Percentiles rank a stretch among this genome's conserved stretches.
Conservation (phyloP, 2,113 vertebrate genomes). For the Sus scrofa region T2T-Sscrofa CM000817.6:12497501-12498000, state of each 20-base stretch:
- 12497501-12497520: neutral
- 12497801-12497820: neutral
- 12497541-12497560: conserved; percentile 25
- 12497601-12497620: neutral
- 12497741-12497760: neutral
- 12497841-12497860: neutral
- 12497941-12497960: neutral
- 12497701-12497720: neutral
- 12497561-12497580: neutral
- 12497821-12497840: neutral
- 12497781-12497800: neutral
- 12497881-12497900: neutral
- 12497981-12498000: neutral
- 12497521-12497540: conserved; percentile 53
- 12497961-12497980: neutral
- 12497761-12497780: neutral
- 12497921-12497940: neutral
- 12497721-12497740: neutral
- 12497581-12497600: conserved; percentile 18
- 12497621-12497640: neutral
- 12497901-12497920: neutral
- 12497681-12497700: neutral
- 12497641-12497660: neutral
- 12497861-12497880: neutral
- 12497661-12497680: neutral